A percentile compares a stretch with the other conserved stretches of the same genome.
phyloP scores from a whole-genome alignment of 2,797 vertebrate genomes.

The Falco berigora region DNA sequence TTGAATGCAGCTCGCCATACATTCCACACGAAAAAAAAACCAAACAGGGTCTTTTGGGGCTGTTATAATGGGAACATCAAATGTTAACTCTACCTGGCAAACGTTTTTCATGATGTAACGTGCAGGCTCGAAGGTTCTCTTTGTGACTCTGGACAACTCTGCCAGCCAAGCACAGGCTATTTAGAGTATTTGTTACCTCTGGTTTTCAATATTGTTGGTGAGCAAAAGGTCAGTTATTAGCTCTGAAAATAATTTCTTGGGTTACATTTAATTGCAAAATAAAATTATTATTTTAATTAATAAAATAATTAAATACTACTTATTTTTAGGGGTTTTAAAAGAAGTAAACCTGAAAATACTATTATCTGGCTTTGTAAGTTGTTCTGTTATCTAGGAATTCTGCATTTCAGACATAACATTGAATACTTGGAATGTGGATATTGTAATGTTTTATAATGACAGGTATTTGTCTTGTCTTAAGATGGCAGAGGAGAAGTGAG shows the following conservation, averaged over 20 bases:
- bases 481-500: not conserved
- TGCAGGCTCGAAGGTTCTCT: not conserved
- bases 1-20: not conserved
- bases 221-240: not conserved
- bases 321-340: not conserved
- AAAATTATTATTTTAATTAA: too few relatives aligned
- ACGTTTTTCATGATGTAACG: not conserved
- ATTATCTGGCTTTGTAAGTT: not conserved
- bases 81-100: too few relatives aligned
- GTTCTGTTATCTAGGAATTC: not conserved
- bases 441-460: not conserved
- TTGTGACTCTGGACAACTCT: not conserved
- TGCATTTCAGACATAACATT: not conserved
- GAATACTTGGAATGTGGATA: not conserved
- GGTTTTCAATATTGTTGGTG: not conserved
- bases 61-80: not conserved
- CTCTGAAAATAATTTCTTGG: not conserved
- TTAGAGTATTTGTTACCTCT: not conserved
- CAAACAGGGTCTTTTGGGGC: not conserved
- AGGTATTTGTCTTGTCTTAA: not conserved
- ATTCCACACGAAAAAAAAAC: not conserved
- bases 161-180: not conserved
- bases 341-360: not conserved
- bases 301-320: not conserved
- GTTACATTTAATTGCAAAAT: not conserved